Evolutionary conservation across 1,140 invertebrate species (phyloP), one percentile per base, ranked within the genome.

Genomic region (Drosophila burlai): DNA sequence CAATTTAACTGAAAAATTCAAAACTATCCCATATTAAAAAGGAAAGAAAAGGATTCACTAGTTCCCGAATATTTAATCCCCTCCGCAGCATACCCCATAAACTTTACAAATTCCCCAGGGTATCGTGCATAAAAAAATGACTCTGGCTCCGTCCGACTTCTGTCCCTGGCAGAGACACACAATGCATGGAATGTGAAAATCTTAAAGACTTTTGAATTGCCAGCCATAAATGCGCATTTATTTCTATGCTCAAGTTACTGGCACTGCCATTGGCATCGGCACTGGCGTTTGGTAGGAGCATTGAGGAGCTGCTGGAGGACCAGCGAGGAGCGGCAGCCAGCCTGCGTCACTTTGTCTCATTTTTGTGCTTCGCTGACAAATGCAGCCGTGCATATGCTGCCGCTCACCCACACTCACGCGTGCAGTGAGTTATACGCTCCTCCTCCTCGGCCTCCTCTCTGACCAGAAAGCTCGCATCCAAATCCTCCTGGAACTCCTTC

Each of bases 171-270:
- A 86, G 83, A 87, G 49, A 47, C 47, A 49, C 81, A 89, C 85
- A 90, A 85, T 85, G 85, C 86, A 85, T 85, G 86, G 86, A 91
- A 90, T 90, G 85, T 80, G 85, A 82, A 89, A 89, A 90, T 90
- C 85, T 90, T 90, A 90, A 90, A 90, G 85, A 90, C 85, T 90
- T 90, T 90, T 90, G 85, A 90, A 90, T 90, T 90, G 85, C 84
- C 86, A 64, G 68, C 86, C 85, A 90, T 90, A 90, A 90, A 90
- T 90, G 85, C 85, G 85, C 85, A 90, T 90, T 90, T 90, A 90
- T 90, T 90, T 90, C 84, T 89, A 87, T 87, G 81, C 84, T 87
- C 85, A 80, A 90, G 85, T 85, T 84, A 73, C 80, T 65, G 58
- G 34, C 76, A 47, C 26, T 60, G 46, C 50, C 50, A 50, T 31